Evolutionary conservation across 1,140 invertebrate species (phyloP).

Genomic region (Diuraphis noxia): DNA sequence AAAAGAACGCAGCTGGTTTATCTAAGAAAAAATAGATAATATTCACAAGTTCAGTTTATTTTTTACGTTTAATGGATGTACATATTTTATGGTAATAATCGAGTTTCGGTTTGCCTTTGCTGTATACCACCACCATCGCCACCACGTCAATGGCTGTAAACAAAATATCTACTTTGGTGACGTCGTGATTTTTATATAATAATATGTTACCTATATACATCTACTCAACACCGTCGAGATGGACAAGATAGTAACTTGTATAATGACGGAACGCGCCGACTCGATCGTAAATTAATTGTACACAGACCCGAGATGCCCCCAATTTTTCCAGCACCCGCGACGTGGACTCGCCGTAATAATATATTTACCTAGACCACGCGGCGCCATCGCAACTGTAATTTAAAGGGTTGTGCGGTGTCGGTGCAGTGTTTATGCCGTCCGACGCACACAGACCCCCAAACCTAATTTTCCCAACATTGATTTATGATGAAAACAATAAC

Average conservation of each 20-base stretch:
- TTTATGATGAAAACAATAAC: conserved; percentile 24
- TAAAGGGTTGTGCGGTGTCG: not conserved
- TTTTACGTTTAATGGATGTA: not conserved
- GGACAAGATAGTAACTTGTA: not conserved
- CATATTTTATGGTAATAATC: too few species aligned
- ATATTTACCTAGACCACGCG: not conserved
- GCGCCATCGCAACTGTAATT: not conserved
- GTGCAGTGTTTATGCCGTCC: not conserved
- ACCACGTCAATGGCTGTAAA: not conserved
- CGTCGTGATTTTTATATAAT: not conserved
- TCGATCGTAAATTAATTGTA: not conserved
- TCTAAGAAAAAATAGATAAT: not conserved
- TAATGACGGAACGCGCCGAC: not conserved
- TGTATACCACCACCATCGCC: too few species aligned
- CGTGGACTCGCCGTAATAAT: not conserved
- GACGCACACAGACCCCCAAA: not conserved
- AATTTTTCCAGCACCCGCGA: not conserved
- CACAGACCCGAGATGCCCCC: not conserved
- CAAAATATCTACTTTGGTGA: not conserved
- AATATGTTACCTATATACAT: too few species aligned
- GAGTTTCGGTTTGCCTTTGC: too few species aligned
- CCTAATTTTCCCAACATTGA: not conserved
- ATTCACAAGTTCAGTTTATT: not conserved
- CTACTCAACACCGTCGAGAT: not conserved
- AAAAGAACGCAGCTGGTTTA: too few species aligned